Base-by-base conservation (phyloP, 1,140 invertebrate genomes). In the Micrasema longulum region DNA sequence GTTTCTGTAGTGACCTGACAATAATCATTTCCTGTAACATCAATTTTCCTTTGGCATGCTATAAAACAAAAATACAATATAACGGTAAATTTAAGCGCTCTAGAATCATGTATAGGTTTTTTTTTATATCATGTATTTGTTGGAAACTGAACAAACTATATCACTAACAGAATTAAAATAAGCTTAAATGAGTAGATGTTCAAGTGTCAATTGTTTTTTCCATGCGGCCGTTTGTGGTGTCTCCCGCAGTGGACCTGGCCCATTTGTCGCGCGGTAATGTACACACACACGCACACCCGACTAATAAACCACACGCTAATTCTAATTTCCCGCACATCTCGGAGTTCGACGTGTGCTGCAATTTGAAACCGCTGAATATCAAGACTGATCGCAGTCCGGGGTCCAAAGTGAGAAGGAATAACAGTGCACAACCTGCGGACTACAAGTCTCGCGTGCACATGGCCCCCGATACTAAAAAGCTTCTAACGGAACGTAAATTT, bases 201-300 rank as follows among this genome's bases (percentile, higher is more conserved):
- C 57, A 74, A 74, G 38, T 70, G 31, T 47, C 41, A 60, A 71
- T 73, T 81, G 84, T 85, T 86, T 86, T 83, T 87, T 86, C 81
- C 84, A 86, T 86, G 85, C 83, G 83, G 82, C 83, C 80, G 82
- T 79, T 81, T 64, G 83, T 82, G 83, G 82, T 84, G 83, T 81
- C 83, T 80, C 81, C 81, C 82, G 83, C 87, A 88, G 87, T 86
- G 86, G 88, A 89, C 79, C 85, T 85, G 81, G 84, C 82, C 79
- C 84, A 82, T 79, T 85, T 88, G 77, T 86, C 87, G 81, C 83
- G 87, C 80, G 88, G 88, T 87, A 89, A 88, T 83, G 87, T 88
- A 87, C 87, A 86, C 84, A 85, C 87, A 86, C 87, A 88, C 84
- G 87, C 87, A 86, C 87, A 88, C 83, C 86, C 87, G 82, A 82